Evolutionary conservation across 2,113 vertebrate genomes (phyloP).

Genomic region (Oriolus oriolus): DNA sequence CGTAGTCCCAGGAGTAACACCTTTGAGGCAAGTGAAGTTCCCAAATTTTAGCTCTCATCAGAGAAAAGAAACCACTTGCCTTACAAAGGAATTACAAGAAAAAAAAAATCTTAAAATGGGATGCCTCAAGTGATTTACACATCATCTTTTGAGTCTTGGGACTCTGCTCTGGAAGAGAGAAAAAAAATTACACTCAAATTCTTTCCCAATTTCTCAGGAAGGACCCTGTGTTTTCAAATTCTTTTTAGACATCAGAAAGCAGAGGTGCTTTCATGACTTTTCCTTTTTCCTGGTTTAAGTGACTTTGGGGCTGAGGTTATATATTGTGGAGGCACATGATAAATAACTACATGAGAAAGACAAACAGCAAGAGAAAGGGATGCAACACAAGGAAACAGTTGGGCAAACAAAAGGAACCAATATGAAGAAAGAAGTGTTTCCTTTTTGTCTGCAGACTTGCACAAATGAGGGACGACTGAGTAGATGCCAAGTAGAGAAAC

Average conservation of each 20-base stretch:
- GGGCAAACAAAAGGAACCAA: slow-evolving; percentile 13
- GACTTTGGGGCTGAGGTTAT: neutral
- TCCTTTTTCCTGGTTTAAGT: neutral
- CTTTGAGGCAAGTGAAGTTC: neutral
- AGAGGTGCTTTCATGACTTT: neutral
- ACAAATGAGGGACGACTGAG: neutral
- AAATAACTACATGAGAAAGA: neutral
- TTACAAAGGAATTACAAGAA: neutral
- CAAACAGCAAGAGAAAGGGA: neutral
- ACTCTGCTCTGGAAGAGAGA: neutral
- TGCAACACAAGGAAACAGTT: neutral
- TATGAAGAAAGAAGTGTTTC: neutral
- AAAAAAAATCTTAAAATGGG: neutral
- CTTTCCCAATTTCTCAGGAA: neutral
- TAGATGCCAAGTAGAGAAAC: neutral
- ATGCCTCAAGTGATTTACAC: neutral
- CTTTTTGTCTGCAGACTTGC: neutral
- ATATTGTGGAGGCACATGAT: neutral
- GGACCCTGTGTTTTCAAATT: neutral
- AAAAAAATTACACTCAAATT: neutral
- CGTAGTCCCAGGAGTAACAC: neutral
- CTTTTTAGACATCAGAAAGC: neutral
- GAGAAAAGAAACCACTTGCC: neutral
- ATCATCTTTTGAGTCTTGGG: neutral
- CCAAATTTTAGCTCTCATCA: neutral